A percentile compares a stretch with the other conserved stretches of the same genome.
phyloP scores from a whole-genome alignment of 2,888 invertebrate species.

The Autographa pulchrina region DNA sequence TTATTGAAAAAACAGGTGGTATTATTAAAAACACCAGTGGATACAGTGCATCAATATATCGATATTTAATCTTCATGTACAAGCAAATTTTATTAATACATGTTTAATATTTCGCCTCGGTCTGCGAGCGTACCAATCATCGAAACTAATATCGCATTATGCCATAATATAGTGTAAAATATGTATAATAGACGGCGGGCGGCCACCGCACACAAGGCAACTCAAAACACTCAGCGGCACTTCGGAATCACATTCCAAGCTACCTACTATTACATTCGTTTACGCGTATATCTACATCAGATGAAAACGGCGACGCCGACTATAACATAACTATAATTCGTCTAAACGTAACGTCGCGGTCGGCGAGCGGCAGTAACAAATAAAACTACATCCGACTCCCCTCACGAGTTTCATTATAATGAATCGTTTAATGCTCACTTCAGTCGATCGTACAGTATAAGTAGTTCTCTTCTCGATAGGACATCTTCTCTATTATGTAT shows the following conservation, averaged over 20 bases:
- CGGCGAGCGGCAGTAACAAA: conserved; percentile 75
- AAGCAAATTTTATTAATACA: conserved; percentile 92
- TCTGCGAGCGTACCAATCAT: conserved; percentile 78
- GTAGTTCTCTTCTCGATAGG: conserved; percentile 85
- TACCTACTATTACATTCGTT: conserved; percentile 72
- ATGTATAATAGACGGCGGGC: conserved; percentile 77
- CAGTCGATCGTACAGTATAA: conserved; percentile 86
- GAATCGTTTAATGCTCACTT: conserved; percentile 84
- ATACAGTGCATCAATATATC: conserved; percentile 93
- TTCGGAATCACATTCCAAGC: conserved; percentile 87
- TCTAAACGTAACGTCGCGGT: conserved; percentile 70
- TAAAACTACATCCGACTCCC: conserved; percentile 81
- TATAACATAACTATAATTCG: conserved; percentile 73
- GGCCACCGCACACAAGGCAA: conserved; percentile 74
- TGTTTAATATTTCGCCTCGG: conserved; percentile 81
- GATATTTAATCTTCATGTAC: conserved; percentile 94
- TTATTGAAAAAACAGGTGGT: conserved; percentile 82
- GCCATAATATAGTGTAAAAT: conserved; percentile 88
- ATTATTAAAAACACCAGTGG: conserved; percentile 87
- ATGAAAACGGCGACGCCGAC: conserved; percentile 69
- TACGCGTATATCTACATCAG: conserved; percentile 71
- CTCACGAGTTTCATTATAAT: conserved; percentile 81
- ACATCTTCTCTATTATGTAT: conserved; percentile 88
- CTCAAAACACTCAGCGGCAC: conserved; percentile 77
- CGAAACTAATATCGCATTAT: conserved; percentile 87